Base-by-base conservation (phyloP, 2,888 invertebrate genomes). In the Eristalis arbustorum region DNA sequence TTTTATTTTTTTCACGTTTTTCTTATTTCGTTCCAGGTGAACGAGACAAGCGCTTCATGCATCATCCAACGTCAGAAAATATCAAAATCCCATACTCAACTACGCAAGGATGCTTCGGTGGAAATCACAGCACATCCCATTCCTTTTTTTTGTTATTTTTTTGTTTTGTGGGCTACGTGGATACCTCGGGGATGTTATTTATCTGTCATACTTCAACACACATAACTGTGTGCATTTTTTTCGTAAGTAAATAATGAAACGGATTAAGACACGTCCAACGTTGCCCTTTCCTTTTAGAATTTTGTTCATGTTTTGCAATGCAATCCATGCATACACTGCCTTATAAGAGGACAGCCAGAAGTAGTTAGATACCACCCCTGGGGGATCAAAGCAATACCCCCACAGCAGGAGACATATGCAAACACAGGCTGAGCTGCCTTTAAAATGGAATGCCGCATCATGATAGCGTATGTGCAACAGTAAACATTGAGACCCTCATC, bases 21-120 rank as follows among this genome's bases (percentile, higher is more conserved):
- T 25, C 25, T 25, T 25, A 25, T 25, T 64, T 81, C 63, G 14
- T 85, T 85, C 22, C 81, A 81, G 84, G 37, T 85, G 56, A 69
- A 81, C 49, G 63, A 76, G 42, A 34, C n/a, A 25, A 57, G 34
- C n/a, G 18, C 81, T 76, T 57, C 57, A 81, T 76, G 84, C 63
- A 72, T 49, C 76, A 76, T 40, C 18, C 25, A 68, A 68, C 57
- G 62, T 76, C 72, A 76, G 40, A 63, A 37, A 72, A 72, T 68
- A 71, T 23, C 72, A 73, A 56, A 64, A 61, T 14, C 6, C 34
- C 8, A 64, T 56, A 71, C 37, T 23, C n/a, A n/a, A 68, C 76
- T 64, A 59, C 40, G 62, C 14, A 77, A 28, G 69, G 56, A 64
- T 73, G 62, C 22, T 34, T 61, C 64, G 31, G 56, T 71, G 40